phyloP scores from a whole-genome alignment of 2,797 vertebrate genomes.

The Mycteria americana region DNA sequence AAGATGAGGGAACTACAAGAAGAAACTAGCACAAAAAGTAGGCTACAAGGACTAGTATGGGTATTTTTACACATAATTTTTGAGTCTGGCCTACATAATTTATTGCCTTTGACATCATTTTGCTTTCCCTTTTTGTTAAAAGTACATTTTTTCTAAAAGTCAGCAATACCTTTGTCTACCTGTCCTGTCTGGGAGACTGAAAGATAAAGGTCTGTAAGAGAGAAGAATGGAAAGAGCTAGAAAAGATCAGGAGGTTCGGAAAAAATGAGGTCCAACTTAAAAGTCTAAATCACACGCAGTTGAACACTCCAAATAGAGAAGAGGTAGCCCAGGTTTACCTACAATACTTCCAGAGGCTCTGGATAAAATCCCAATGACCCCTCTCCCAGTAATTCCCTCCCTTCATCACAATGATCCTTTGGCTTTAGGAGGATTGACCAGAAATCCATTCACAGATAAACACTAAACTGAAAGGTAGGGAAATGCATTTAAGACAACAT shows the following conservation, averaged over 20 bases:
- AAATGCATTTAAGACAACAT: slow-evolving; percentile 13
- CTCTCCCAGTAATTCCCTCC: slow-evolving; percentile 46
- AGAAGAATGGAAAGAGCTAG: slow-evolving; percentile 99
- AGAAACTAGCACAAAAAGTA: slow-evolving; percentile 78
- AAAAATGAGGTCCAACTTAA: slow-evolving; percentile 88
- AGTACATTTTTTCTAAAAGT: slow-evolving; percentile 81
- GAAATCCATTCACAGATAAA: slow-evolving; percentile 29
- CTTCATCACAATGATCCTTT: slow-evolving; percentile 28
- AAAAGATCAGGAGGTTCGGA: slow-evolving; percentile 90
- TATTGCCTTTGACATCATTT: slow-evolving; percentile 87
- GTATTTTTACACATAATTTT: slow-evolving; percentile 79
- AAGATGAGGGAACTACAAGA: slow-evolving; percentile 77
- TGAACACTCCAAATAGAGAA: slow-evolving; percentile 68
- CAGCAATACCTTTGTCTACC: slow-evolving; percentile 99
- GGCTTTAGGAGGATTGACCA: neutral
- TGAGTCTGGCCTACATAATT: slow-evolving; percentile 88
- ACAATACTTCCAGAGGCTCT: slow-evolving; percentile 70
- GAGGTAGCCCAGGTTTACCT: slow-evolving; percentile 47
- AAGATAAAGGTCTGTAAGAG: slow-evolving; percentile 99
- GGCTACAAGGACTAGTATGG: slow-evolving; percentile 80
- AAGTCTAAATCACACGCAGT: slow-evolving; percentile 77
- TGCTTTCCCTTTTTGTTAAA: slow-evolving; percentile 86
- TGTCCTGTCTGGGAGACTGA: slow-evolving; percentile 99
- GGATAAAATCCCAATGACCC: slow-evolving; percentile 74
- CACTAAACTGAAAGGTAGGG: neutral